Conservation (phyloP, 2,797 vertebrate species). For the Pseudomugil gertrudae region DNA sequence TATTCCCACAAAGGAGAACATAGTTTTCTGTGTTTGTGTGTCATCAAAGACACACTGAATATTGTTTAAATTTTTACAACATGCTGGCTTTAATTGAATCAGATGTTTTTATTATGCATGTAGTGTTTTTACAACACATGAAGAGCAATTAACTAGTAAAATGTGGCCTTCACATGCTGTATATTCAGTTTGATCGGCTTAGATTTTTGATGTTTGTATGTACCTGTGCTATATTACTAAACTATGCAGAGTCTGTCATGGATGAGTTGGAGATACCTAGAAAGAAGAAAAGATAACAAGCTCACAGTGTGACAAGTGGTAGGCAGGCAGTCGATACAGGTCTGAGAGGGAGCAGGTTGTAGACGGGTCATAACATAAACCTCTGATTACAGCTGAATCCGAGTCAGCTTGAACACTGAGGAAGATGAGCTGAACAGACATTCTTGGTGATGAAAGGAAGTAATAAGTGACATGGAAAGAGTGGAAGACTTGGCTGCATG, state of each 20-base stretch:
- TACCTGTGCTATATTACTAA: not conserved
- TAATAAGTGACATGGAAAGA: not conserved
- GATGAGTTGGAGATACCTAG: not conserved
- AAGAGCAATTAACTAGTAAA: not conserved
- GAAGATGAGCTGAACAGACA: not conserved
- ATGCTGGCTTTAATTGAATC: not conserved
- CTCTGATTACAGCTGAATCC: not conserved
- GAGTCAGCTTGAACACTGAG: not conserved
- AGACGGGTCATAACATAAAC: not conserved
- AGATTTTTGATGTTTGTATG: not conserved
- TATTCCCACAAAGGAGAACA: too few species aligned
- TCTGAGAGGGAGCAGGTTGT: not conserved
- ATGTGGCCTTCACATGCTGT: not conserved
- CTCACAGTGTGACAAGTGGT: not conserved
- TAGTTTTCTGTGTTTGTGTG: not conserved
- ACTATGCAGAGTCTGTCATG: not conserved
- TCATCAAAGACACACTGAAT: not conserved
- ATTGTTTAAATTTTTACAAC: slow-evolving; percentile 1
- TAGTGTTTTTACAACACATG: not conserved
- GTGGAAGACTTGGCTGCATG: not conserved
- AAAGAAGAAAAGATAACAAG: not conserved
- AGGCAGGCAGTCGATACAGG: not conserved
- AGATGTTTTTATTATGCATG: not conserved
- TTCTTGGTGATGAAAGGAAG: slow-evolving; percentile 7
- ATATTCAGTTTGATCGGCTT: not conserved